phyloP scores from a whole-genome alignment of 1,140 invertebrate species.

The Monomorium pharaonis region DNA sequence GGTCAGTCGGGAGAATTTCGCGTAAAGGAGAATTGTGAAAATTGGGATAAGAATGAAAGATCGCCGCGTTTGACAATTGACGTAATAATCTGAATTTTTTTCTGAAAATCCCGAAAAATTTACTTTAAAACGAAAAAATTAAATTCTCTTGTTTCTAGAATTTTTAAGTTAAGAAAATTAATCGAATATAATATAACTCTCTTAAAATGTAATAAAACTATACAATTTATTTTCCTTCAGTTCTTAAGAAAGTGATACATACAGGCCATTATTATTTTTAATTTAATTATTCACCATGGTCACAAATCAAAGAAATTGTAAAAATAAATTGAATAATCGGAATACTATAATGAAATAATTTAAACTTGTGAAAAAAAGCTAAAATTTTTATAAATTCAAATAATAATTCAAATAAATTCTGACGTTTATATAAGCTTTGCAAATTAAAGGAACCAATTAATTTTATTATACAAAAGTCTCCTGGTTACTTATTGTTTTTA shows the following conservation, averaged over 20 bases:
- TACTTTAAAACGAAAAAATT: background rate
- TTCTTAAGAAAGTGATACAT: background rate
- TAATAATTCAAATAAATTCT: background rate
- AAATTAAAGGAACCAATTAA: slow-evolving; percentile 3
- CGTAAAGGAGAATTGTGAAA: background rate
- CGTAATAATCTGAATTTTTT: background rate
- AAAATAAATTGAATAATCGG: background rate
- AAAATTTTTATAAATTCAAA: background rate
- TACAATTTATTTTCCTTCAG: background rate
- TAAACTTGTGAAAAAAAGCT: background rate
- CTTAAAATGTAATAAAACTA: too few species aligned
- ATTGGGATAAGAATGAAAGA: background rate
- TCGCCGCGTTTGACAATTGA: background rate
- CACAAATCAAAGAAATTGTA: background rate
- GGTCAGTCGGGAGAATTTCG: background rate
- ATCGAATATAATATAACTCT: too few species aligned
- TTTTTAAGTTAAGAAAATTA: background rate
- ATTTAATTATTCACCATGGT: background rate
- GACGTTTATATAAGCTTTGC: background rate
- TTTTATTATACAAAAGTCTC: background rate
- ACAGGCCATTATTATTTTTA: background rate
- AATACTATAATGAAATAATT: background rate
- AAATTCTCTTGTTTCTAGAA: background rate
- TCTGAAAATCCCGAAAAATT: background rate
- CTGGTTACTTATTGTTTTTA: background rate